phyloP scores from a whole-genome alignment of 64 coral and sea anemone genomes.

The Stichodactyla helianthus region DNA sequence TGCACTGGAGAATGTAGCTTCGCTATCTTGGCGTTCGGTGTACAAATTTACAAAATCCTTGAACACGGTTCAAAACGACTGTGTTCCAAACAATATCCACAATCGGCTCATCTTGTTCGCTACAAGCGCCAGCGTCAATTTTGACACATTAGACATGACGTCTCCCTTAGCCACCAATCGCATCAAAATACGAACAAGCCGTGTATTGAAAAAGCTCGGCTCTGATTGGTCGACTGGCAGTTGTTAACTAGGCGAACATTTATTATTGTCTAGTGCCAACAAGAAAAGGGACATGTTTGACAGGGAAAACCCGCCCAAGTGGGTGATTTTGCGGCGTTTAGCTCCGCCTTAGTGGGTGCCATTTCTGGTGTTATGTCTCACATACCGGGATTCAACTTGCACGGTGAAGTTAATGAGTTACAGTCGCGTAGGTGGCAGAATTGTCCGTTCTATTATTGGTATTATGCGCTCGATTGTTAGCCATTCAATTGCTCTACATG shows the following conservation, averaged over 20 bases:
- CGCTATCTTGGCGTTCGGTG: not conserved
- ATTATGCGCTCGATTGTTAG: slow-evolving; percentile 72
- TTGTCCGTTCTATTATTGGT: slow-evolving; percentile 79
- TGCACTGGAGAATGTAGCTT: not conserved
- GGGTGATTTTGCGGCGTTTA: slow-evolving; percentile 87
- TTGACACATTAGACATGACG: slow-evolving; percentile 96
- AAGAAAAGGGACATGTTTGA: slow-evolving; percentile 97
- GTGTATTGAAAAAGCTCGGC: slow-evolving; percentile 91
- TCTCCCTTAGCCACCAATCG: slow-evolving; percentile 87
- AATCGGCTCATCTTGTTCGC: slow-evolving; percentile 98
- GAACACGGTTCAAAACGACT: slow-evolving; percentile 28
- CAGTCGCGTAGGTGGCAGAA: slow-evolving; percentile 62
- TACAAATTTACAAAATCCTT: slow-evolving; percentile 35
- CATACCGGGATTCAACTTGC: slow-evolving; percentile 64
- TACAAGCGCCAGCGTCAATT: slow-evolving; percentile 88
- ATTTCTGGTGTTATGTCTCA: slow-evolving; percentile 82
- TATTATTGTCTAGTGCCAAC: slow-evolving; percentile 99
- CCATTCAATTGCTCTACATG: slow-evolving; percentile 82
- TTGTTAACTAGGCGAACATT: slow-evolving; percentile 99
- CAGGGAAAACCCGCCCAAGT: slow-evolving; percentile 89
- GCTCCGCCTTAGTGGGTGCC: slow-evolving; percentile 96
- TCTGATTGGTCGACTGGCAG: slow-evolving; percentile 89
- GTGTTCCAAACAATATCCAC: slow-evolving; percentile 71
- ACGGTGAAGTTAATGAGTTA: slow-evolving; percentile 72
- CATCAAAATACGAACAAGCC: slow-evolving; percentile 99